Evolutionary conservation across 1,140 invertebrate genomes (phyloP).

Genomic region (Hyposmocoma kahamanoa): DNA sequence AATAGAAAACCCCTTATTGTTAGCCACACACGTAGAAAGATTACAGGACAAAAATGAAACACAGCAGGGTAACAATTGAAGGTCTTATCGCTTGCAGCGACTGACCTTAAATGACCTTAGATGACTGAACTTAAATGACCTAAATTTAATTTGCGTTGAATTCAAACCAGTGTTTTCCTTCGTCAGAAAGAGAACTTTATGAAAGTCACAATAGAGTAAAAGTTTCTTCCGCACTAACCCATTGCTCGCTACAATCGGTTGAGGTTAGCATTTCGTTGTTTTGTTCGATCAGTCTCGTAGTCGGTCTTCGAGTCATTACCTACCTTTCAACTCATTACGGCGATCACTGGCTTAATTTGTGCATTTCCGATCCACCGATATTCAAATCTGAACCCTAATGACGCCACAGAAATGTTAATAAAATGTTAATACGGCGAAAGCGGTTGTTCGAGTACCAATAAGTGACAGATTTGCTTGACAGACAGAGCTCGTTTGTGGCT

Average conservation of each 20-base stretch:
- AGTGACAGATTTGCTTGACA: conserved; percentile 72
- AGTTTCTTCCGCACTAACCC: no score
- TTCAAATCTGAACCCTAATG: conserved; percentile 71
- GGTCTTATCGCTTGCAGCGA: no score
- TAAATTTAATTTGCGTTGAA: no score
- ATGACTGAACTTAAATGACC: no score
- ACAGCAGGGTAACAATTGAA: no score
- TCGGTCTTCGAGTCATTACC: conserved; percentile 54
- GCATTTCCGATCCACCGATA: conserved; percentile 70
- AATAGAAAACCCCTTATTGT: no score
- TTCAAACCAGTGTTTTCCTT: no score
- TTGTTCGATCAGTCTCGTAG: conserved; percentile 50
- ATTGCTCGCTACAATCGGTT: conserved; percentile 50
- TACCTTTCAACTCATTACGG: conserved; percentile 68
- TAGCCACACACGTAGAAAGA: no score
- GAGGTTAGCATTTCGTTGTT: conserved; percentile 68
- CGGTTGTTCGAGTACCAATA: conserved; percentile 48
- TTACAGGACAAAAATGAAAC: no score
- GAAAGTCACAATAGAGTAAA: no score
- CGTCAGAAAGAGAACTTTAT: no score
- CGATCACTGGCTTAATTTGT: conserved; percentile 71
- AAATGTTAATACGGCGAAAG: conserved; percentile 69
- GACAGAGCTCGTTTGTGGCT: conserved; percentile 48
- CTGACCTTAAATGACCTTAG: no score
- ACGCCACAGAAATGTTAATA: conserved; percentile 69